phyloP scores from a whole-genome alignment of 2,113 vertebrate species.

The Corydoras maculifer region DNA sequence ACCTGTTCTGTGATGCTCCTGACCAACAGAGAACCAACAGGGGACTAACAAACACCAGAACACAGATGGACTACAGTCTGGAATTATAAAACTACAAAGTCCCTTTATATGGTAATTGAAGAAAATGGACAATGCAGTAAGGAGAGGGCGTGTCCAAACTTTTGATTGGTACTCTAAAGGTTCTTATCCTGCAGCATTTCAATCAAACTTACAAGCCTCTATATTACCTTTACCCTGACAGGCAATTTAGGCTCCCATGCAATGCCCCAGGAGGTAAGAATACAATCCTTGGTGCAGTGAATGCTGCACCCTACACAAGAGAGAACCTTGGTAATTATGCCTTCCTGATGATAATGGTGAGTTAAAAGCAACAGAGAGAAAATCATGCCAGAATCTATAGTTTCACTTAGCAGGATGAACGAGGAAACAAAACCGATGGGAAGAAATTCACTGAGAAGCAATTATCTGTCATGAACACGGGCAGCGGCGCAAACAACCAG shows the following conservation, averaged over 20 bases:
- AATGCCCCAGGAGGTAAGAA: background rate
- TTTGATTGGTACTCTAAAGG: too few relatives aligned
- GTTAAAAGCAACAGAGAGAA: conserved; percentile 24
- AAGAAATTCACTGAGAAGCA: conserved; percentile 28
- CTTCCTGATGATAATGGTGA: conserved; percentile 17
- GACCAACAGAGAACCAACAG: too few relatives aligned
- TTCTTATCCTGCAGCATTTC: background rate
- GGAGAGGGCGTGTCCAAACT: too few relatives aligned
- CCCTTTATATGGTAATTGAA: too few relatives aligned
- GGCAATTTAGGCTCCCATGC: background rate
- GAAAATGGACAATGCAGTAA: too few relatives aligned
- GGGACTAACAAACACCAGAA: too few relatives aligned
- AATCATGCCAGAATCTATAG: conserved; percentile 42
- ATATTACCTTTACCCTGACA: background rate
- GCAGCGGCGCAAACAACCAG: conserved; percentile 31
- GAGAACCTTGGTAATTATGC: conserved; percentile 23
- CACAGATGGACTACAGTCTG: too few relatives aligned
- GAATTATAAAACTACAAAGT: too few relatives aligned
- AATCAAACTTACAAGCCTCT: background rate
- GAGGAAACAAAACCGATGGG: conserved; percentile 18
- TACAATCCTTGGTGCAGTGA: conserved; percentile 4
- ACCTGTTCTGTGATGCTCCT: too few relatives aligned
- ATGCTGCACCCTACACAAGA: conserved; percentile 2
- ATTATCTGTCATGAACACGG: conserved; percentile 31
- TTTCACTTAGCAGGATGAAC: conserved; percentile 37